Conservation (phyloP, 2,113 vertebrate species). For the Lucifuga dentata region DNA sequence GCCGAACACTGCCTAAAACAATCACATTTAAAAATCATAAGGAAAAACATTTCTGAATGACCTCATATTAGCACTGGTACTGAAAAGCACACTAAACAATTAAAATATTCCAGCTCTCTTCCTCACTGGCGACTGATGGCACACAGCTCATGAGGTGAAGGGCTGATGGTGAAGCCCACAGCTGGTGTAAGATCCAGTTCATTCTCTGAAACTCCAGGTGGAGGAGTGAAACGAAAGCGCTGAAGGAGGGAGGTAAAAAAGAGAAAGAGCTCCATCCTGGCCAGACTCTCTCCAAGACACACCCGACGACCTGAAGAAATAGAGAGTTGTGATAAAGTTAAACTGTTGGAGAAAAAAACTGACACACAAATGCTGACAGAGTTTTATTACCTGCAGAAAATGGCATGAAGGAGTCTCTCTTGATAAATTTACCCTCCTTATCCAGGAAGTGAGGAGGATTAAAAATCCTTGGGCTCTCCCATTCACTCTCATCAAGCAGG, state of each 20-base stretch:
- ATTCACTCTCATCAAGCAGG: conserved; percentile 75
- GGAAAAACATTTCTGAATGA: too few species aligned
- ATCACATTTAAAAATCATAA: too few species aligned
- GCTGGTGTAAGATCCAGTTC: conserved; percentile 81
- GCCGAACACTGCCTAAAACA: too few species aligned
- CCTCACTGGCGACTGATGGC: conserved; percentile 59
- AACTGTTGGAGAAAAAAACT: too few species aligned
- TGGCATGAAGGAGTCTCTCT: conserved; percentile 75
- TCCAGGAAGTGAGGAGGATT: conserved; percentile 80
- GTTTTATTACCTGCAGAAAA: conserved; percentile 82
- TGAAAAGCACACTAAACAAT: too few species aligned
- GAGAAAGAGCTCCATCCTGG: too few species aligned
- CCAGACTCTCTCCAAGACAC: conserved; percentile 83
- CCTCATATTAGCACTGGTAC: too few species aligned
- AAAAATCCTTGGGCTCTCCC: conserved; percentile 76
- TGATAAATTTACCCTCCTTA: conserved; percentile 69
- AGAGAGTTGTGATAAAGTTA: neutral
- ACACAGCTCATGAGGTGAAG: conserved; percentile 67
- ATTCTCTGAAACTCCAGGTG: conserved; percentile 75
- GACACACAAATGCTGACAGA: too few species aligned
- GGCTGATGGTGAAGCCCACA: conserved; percentile 51
- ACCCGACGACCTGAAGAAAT: conserved; percentile 74
- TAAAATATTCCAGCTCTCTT: too few species aligned
- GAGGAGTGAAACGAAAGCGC: conserved; percentile 78
- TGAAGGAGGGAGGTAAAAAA: conserved; percentile 83